Percentiles rank a stretch among this genome's conserved stretches.
phyloP scores from a whole-genome alignment of 2,888 invertebrate species.

The Athrips mouffetella region DNA sequence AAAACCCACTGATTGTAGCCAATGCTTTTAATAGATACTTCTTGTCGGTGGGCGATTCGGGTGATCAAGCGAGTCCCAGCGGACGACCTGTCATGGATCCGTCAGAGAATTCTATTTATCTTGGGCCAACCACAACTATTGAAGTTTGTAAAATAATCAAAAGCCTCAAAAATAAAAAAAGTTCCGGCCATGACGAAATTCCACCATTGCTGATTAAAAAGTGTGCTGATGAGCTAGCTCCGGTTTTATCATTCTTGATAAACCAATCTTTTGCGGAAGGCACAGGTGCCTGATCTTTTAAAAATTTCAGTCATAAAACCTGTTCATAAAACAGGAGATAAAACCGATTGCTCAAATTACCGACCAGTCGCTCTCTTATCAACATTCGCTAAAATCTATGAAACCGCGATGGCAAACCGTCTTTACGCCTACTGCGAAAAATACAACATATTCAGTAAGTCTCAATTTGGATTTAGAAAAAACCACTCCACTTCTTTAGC shows the following conservation, averaged over 20 bases:
- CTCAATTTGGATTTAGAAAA: conserved; percentile 9
- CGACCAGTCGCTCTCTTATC: conserved; percentile 1
- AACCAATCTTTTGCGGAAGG: conserved; percentile 7
- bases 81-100: background rate
- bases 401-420: conserved; percentile 2
- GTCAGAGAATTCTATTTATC: background rate
- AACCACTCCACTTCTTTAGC: conserved; percentile 7
- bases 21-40: conserved; percentile 5
- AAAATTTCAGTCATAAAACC: conserved; percentile 8
- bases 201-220: background rate
- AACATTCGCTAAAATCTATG: conserved; percentile 3
- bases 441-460: background rate
- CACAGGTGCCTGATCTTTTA: background rate
- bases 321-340: background rate
- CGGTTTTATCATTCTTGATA: background rate
- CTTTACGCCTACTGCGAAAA: conserved; percentile 4
- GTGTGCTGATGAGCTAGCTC: no score
- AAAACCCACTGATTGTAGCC: background rate
- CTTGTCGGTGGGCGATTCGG: background rate
- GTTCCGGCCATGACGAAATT: conserved; percentile 5
- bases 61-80: background rate
- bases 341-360: no score
- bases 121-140: background rate
- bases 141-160: background rate
- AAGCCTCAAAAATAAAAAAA: conserved; percentile 1